Conservation (phyloP, 1,140 invertebrate species). For the Apis florea region DNA sequence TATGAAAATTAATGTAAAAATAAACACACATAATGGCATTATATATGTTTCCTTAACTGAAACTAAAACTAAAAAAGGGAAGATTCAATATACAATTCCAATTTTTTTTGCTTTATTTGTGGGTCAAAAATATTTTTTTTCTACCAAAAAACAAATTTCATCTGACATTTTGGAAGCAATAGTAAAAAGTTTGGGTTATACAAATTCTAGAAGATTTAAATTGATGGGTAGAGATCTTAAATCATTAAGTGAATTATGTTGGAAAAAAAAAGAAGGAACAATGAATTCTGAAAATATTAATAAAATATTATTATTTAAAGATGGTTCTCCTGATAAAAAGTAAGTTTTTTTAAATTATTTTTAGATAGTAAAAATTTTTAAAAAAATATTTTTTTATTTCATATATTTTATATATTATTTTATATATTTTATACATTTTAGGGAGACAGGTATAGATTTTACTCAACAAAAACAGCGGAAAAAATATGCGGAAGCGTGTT, state of each 20-base stretch:
- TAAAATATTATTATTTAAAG: constrained; percentile 34
- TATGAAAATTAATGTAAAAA: constrained; percentile 56
- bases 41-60: constrained; percentile 62
- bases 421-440: constrained; percentile 29
- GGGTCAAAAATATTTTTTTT: constrained; percentile 71
- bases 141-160: constrained; percentile 55
- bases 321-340: constrained; percentile 49
- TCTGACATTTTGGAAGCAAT: constrained; percentile 55
- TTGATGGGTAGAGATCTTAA: constrained; percentile 69
- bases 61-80: constrained; percentile 20
- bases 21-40: constrained; percentile 54
- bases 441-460: constrained; percentile 69
- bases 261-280: constrained; percentile 59
- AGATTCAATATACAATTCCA: constrained; percentile 1
- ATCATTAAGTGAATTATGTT: constrained; percentile 69
- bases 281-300: constrained; percentile 31
- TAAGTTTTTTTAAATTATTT: constrained; percentile 44
- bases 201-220: constrained; percentile 53
- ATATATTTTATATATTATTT: not conserved
- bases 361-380: not conserved
- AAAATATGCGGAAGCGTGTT: constrained; percentile 63
- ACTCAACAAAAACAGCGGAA: constrained; percentile 67
- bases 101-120: constrained; percentile 67
- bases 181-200: constrained; percentile 62
- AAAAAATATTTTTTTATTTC: not conserved